Evolutionary conservation across 2,888 invertebrate species (phyloP).

Genomic region (Plutella xylostella): DNA sequence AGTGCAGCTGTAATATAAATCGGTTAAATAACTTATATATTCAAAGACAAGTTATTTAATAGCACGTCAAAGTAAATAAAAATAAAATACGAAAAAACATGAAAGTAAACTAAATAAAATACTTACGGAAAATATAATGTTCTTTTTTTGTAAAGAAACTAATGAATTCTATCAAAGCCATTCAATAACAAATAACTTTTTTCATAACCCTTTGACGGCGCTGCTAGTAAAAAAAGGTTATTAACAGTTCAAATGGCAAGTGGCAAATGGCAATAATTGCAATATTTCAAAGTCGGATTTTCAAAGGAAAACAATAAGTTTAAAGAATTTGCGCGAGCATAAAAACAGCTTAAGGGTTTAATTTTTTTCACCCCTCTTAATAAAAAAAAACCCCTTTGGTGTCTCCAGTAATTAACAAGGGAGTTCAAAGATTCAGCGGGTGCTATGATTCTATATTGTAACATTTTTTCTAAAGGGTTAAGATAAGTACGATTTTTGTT

Average conservation of each 20-base stretch:
- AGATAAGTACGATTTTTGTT: too few relatives aligned
- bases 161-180: background rate
- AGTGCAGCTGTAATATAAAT: too few relatives aligned
- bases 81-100: too few relatives aligned
- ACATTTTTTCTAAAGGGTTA: too few relatives aligned
- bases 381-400: constrained; percentile 43
- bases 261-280: constrained; percentile 57
- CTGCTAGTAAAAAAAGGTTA: constrained; percentile 21
- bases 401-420: constrained; percentile 56
- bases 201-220: background rate
- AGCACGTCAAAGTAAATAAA: too few relatives aligned
- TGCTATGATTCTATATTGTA: too few relatives aligned
- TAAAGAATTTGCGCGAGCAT: constrained; percentile 48
- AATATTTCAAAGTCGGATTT: constrained; percentile 56
- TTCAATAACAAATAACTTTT: constrained; percentile 1
- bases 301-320: constrained; percentile 61
- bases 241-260: constrained; percentile 28
- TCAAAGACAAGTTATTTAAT: too few relatives aligned
- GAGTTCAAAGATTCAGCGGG: constrained; percentile 46
- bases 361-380: constrained; percentile 30
- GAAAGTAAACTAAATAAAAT: too few relatives aligned
- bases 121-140: too few relatives aligned
- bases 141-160: too few relatives aligned
- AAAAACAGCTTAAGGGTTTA: constrained; percentile 36
- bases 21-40: too few relatives aligned